phyloP scores from a whole-genome alignment of 1,140 invertebrate species.

The Drosophila nebulosa region DNA sequence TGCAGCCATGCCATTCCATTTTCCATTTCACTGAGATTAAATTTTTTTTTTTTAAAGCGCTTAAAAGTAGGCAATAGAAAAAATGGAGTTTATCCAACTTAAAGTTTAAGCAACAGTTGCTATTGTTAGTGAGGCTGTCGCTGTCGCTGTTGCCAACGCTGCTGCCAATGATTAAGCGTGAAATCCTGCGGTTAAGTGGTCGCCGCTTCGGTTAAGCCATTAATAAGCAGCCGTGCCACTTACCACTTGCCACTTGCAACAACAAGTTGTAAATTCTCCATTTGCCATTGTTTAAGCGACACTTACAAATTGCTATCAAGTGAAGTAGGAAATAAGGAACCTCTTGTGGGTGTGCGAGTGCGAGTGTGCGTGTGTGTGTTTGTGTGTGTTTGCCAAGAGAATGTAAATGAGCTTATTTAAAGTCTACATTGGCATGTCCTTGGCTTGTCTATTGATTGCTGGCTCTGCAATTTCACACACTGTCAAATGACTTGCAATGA shows the following conservation, averaged over 20 bases:
- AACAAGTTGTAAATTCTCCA: slow-evolving; percentile 37
- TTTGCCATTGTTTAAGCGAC: slow-evolving; percentile 30
- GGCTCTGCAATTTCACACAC: neutral
- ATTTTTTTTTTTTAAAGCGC: slow-evolving; percentile 42
- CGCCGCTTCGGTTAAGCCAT: slow-evolving; percentile 14
- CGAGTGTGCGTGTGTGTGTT: slow-evolving; percentile 23
- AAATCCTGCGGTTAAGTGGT: slow-evolving; percentile 6
- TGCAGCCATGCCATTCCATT: slow-evolving; percentile 48
- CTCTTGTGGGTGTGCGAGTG: neutral
- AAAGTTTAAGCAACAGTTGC: neutral
- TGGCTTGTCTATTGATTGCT: slow-evolving; percentile 64
- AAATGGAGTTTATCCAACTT: neutral
- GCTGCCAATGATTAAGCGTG: slow-evolving; percentile 4
- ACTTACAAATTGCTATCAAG: slow-evolving; percentile 42
- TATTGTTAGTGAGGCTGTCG: neutral
- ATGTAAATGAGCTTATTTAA: slow-evolving; percentile 72
- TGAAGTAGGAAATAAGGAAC: neutral
- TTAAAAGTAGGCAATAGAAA: slow-evolving; percentile 44
- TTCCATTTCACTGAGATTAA: slow-evolving; percentile 58
- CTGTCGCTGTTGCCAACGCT: neutral
- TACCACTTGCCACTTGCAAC: slow-evolving; percentile 25
- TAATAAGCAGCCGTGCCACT: slow-evolving; percentile 54
- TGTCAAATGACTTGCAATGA: neutral
- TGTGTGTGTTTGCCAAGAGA: slow-evolving; percentile 30
- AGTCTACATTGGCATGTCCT: slow-evolving; percentile 38